Conservation (phyloP, 2,888 invertebrate genomes). For the Synergus laeviventris region DNA sequence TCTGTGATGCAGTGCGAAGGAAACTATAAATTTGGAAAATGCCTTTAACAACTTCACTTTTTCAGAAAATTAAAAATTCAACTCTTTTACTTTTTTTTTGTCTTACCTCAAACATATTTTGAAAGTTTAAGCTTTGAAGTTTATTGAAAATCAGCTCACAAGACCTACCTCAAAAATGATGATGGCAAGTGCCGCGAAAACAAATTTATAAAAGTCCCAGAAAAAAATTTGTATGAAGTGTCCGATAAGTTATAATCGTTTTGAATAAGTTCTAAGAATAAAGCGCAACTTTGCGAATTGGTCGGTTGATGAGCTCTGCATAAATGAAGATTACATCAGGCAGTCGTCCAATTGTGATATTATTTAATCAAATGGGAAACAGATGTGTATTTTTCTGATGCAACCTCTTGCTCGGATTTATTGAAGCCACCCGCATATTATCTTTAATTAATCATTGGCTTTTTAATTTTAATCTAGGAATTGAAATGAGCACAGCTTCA, state of each 20-base stretch:
- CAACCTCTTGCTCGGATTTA: not conserved
- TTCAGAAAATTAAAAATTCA: not conserved
- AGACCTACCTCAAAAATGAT: too few relatives aligned
- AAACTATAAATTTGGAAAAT: not conserved
- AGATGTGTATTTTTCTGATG: slow-evolving; percentile 22
- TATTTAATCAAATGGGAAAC: slow-evolving; percentile 33
- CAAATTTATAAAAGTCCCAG: not conserved
- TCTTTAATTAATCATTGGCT: not conserved
- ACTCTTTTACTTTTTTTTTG: not conserved
- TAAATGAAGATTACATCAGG: slow-evolving; percentile 24
- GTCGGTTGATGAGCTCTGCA: slow-evolving; percentile 1
- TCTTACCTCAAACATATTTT: not conserved
- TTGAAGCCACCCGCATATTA: not conserved
- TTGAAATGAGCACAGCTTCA: not conserved
- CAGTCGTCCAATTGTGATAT: slow-evolving; percentile 22
- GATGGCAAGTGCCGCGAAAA: too few relatives aligned
- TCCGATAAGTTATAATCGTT: not conserved
- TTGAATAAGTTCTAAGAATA: not conserved
- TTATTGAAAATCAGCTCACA: not conserved
- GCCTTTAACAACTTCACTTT: not conserved
- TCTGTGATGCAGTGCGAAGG: not conserved
- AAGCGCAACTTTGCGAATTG: not conserved
- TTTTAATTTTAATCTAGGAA: not conserved
- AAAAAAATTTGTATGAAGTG: not conserved
- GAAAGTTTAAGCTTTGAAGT: not conserved